Evolutionary conservation across 1,140 invertebrate genomes (phyloP), one percentile per base, ranked within the genome.

Genomic region (Drosophila simulans): DNA sequence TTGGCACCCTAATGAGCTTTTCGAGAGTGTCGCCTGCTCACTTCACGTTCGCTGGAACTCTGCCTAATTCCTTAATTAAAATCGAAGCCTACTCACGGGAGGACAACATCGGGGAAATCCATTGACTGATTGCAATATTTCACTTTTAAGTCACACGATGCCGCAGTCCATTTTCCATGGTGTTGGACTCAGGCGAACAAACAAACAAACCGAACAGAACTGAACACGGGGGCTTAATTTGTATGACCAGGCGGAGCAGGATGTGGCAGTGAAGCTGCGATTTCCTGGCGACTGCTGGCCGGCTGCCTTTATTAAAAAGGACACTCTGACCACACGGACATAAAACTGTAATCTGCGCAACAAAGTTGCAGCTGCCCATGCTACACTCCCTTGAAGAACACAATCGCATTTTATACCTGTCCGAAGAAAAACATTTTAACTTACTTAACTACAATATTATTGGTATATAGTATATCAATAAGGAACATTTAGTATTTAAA

Each of bases 41-140:
- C 80, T 84, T 72, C 60, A 45, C 69, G 49, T 65, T 71, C 27
- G 13, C 46, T 58, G 65, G 34, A 35, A 37, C 71, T 74, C 48
- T 63, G 82, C 78, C 83, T 88, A 88, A 88, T 84, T 88, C 83
- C 83, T 88, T 88, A 88, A 88, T 88, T 88, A 88, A 88, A 88
- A 88, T 88, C 84, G 79, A 88, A 88, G 83, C 84, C 83, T 89
- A 88, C 76, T 55, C 45, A 37, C 71, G 39, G 43, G 12, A 46
- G 40, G 31, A 51, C 53, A 17, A 22, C 65, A 69, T 55, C 74
- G 66, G 62, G 45, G 22, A 89, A 88, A 89, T 89, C 80, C 83
- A 88, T 83, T 89, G 84, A 88, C 84, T 88, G 83, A 88, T 88
- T 88, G 83, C 83, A 88, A 88, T 89, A 86, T 86, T 86, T 86